These are phyloP conservation scores for Galeruca laticollis DNA, from an alignment of 2,888 invertebrate genomes.

Conservation along the genomic window DNA sequence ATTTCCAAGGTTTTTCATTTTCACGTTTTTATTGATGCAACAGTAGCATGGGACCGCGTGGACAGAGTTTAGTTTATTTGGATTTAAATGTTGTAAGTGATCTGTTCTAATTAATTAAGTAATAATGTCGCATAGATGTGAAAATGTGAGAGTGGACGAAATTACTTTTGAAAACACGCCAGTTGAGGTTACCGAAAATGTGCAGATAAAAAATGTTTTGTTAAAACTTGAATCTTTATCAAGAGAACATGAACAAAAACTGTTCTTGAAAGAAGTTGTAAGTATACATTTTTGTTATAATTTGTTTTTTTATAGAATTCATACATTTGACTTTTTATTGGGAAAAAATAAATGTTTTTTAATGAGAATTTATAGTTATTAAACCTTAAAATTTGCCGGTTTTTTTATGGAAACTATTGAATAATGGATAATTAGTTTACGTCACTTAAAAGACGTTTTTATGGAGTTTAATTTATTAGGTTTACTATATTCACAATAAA, in stretches of 20 bases:
- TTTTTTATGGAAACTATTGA: background rate
- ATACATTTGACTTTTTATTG: background rate
- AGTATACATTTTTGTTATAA: slow-evolving; percentile 22
- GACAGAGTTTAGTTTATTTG: slow-evolving; percentile 37
- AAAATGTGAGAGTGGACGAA: slow-evolving; percentile 27
- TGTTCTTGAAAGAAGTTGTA: slow-evolving; percentile 43
- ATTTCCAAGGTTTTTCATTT: slow-evolving; percentile 31
- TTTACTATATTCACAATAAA: background rate
- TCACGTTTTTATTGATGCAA: slow-evolving; percentile 39
- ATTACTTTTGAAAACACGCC: slow-evolving; percentile 37
- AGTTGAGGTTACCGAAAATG: slow-evolving; percentile 31
- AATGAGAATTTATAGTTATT: background rate
- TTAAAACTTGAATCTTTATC: slow-evolving; percentile 30
- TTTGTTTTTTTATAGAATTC: background rate
- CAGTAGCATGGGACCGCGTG: slow-evolving; percentile 47
- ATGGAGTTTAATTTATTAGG: background rate
- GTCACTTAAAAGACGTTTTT: background rate
- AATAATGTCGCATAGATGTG: slow-evolving; percentile 29
- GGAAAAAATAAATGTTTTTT: background rate
- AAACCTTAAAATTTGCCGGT: background rate
- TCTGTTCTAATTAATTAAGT: slow-evolving; percentile 21
- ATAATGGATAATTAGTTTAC: no score
- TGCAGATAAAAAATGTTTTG: slow-evolving; percentile 33
- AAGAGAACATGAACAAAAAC: slow-evolving; percentile 43
- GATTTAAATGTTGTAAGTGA: slow-evolving; percentile 31